Evolutionary conservation across 2,888 invertebrate genomes (phyloP).

Genomic region (Epicampocera succincta): DNA sequence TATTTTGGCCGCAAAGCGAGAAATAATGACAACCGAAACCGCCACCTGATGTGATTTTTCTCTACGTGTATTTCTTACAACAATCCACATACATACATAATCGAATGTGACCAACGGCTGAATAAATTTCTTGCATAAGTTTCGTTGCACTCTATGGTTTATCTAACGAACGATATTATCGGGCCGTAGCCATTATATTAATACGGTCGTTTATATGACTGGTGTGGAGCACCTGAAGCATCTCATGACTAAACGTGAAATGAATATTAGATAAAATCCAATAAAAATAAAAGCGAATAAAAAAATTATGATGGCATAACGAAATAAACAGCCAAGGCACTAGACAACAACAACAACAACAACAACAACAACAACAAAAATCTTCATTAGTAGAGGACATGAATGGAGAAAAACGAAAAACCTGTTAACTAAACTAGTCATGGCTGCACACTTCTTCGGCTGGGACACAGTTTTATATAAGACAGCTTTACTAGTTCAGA

Average conservation of each 20-base stretch:
- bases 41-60: too few species aligned
- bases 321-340: slow-evolving; percentile 13
- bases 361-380: too few species aligned
- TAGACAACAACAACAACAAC: too few species aligned
- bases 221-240: slow-evolving; percentile 59
- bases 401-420: not conserved
- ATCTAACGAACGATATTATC: slow-evolving; percentile 56
- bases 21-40: too few species aligned
- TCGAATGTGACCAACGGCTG: too few species aligned
- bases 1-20: too few species aligned
- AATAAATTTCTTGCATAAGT: not conserved
- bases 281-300: slow-evolving; percentile 38
- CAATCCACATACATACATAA: slow-evolving; percentile 14
- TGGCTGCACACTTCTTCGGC: not conserved
- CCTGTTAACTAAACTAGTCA: slow-evolving; percentile 37
- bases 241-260: slow-evolving; percentile 62
- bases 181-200: slow-evolving; percentile 50
- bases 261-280: slow-evolving; percentile 61
- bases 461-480: slow-evolving; percentile 11
- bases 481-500: slow-evolving; percentile 30
- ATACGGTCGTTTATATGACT: slow-evolving; percentile 56
- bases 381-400: not conserved
- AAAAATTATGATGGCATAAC: slow-evolving; percentile 21
- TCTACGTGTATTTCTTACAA: too few species aligned
- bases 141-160: slow-evolving; percentile 4